Evolutionary conservation across 2,113 vertebrate genomes (phyloP), one percentile per base, ranked within the genome.

Genomic region (Ovis canadensis): DNA sequence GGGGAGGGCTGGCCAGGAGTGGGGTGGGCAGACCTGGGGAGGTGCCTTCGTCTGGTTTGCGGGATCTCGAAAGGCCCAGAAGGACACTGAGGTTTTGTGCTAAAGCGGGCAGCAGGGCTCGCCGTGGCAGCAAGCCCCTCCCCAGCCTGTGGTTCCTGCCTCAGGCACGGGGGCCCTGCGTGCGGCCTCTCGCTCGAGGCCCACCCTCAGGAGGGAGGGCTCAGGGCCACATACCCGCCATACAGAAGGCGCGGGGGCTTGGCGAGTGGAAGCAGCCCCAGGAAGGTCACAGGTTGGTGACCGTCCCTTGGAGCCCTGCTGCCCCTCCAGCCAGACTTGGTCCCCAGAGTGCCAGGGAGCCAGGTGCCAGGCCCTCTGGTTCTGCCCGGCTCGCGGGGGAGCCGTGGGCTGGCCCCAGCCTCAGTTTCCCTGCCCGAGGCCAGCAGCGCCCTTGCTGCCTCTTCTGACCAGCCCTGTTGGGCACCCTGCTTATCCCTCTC

Each of bases 191-290:
- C 4, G 6, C 19, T 17, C 0, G 62, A 36, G 84, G 31, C 3
- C 4, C 0, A 7, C 3, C 33, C 80, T 40, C 6, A 13, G 25
- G 17, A 36, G 52, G 16, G 21, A 6, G 52, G 48, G 57, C 77
- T 31, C 10, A 52, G 15, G 36, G 10, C 9, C 27, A 0, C 1
- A 7, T 0, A 3, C 13, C 43, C 2, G 0, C 9, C 12, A 9
- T 16, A 14, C 4, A 48, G 57, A 14, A 33, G 50, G 21, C 36
- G 82, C 15, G 21, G 54, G 71, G 14, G 45, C 3, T 17, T 2
- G 15, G 15, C 0, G 2, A 31, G 62, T 3, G 14, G 45, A 36
- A 29, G 55, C 8, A 40, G 64, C 23, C 88, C 7, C 43, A 84
- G 86, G 43, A 16, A 16, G 60, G 45, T 40, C 31, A 14, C 17